Conservation (phyloP, 2,888 invertebrate genomes). For the Caenorhabditis virilis region DNA sequence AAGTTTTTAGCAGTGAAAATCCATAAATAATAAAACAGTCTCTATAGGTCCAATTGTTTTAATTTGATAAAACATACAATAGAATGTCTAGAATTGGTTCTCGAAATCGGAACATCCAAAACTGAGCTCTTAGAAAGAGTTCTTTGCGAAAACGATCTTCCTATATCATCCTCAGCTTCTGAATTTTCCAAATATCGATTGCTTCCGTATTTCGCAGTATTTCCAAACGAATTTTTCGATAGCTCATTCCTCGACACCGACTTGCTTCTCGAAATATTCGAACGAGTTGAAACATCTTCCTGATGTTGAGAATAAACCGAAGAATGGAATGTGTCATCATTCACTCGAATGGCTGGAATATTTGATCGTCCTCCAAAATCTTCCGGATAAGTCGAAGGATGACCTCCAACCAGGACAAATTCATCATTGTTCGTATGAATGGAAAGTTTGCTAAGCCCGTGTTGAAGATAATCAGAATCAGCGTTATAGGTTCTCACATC, state of each 20-base stretch:
- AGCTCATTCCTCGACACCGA: neutral
- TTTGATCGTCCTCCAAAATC: neutral
- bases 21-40: too few species aligned
- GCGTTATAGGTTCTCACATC: slow-evolving; percentile 23
- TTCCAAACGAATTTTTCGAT: neutral
- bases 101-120: slow-evolving; percentile 2
- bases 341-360: neutral
- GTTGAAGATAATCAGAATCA: slow-evolving; percentile 23
- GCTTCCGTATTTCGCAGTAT: neutral
- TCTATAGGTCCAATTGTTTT: too few species aligned
- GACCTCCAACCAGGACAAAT: slow-evolving; percentile 38
- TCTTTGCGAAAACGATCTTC: slow-evolving; percentile 16
- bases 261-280: neutral
- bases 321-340: neutral
- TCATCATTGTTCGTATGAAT: slow-evolving; percentile 45
- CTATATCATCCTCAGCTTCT: slow-evolving; percentile 5
- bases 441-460: slow-evolving; percentile 23
- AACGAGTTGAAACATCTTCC: neutral
- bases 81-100: slow-evolving; percentile 15
- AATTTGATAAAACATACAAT: neutral
- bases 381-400: slow-evolving; percentile 11
- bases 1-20: neutral
- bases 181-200: neutral
- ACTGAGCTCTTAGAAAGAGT: neutral
- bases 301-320: neutral